Evolutionary conservation across 37 sponge, comb jelly and placozoan genomes (phyloP).

Genomic region (Dysidea cf. avara): DNA sequence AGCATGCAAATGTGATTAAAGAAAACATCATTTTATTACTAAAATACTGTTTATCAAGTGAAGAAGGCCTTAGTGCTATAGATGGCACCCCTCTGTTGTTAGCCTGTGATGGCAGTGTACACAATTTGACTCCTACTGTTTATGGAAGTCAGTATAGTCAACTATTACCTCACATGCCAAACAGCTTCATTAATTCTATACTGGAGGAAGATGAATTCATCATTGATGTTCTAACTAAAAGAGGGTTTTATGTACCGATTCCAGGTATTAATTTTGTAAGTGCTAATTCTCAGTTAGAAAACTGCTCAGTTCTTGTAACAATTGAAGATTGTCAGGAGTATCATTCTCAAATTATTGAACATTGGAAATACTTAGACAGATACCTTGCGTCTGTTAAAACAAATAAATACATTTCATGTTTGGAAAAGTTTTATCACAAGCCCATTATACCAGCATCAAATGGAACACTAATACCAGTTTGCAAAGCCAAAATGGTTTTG

Average conservation of each 20-base stretch:
- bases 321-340: no score
- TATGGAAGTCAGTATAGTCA: slow-evolving; percentile 5
- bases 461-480: slow-evolving; percentile 18
- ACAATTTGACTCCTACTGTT: neutral
- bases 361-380: no score
- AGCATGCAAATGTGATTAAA: neutral
- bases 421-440: slow-evolving; percentile 2
- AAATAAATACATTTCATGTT: no score
- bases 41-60: neutral
- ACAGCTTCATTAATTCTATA: slow-evolving; percentile 16
- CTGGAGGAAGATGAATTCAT: slow-evolving; percentile 2
- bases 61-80: neutral
- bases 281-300: no score
- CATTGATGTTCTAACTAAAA: no score
- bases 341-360: no score
- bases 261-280: no score
- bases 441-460: slow-evolving; percentile 34
- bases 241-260: no score
- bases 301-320: no score
- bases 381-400: no score
- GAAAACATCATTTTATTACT: slow-evolving; percentile 8
- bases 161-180: slow-evolving; percentile 32
- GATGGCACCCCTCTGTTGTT: slow-evolving; percentile 38
- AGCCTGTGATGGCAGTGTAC: slow-evolving; percentile 24
- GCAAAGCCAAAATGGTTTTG: slow-evolving; percentile 7